Percentiles rank a stretch among this genome's conserved stretches.
Evolutionary conservation across 1,140 invertebrate species (phyloP).

Genomic region (Archegozetes longisetosus): DNA sequence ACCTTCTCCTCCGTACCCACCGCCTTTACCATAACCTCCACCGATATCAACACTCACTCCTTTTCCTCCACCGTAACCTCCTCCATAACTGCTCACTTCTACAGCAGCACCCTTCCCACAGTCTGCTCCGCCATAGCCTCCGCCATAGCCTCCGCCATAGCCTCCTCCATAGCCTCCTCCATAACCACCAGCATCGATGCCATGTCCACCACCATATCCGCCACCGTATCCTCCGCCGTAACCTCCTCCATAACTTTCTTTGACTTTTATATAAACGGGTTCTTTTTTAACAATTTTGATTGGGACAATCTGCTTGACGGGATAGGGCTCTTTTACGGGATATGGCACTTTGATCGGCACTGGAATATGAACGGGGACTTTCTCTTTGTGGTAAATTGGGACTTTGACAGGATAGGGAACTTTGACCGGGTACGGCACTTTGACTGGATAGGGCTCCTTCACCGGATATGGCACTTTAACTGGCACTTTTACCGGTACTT

Average conservation of each 20-base stretch:
- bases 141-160: not conserved
- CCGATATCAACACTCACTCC: not conserved
- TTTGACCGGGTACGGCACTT: not conserved
- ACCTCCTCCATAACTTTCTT: not conserved
- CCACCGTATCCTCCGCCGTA: not conserved
- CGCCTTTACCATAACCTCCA: not conserved
- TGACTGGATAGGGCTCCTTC: conserved; percentile 2
- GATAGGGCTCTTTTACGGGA: not conserved
- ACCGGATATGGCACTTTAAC: not conserved
- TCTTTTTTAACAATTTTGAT: not conserved
- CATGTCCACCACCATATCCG: not conserved
- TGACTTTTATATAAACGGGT: not conserved
- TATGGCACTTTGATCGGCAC: conserved; percentile 6
- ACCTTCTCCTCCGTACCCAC: not conserved
- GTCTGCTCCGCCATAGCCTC: not conserved
- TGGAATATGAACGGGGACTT: not conserved
- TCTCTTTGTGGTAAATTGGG: not conserved
- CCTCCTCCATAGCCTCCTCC: not conserved
- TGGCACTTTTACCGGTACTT: conserved; percentile 6
- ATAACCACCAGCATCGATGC: not conserved
- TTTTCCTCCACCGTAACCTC: not conserved
- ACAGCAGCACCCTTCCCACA: not conserved
- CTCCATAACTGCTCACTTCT: not conserved
- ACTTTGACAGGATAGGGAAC: not conserved
- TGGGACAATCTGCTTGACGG: not conserved